These are phyloP conservation scores for Eurypyga helias DNA, from an alignment of 2,113 vertebrate species.

Conservation along the genomic window DNA sequence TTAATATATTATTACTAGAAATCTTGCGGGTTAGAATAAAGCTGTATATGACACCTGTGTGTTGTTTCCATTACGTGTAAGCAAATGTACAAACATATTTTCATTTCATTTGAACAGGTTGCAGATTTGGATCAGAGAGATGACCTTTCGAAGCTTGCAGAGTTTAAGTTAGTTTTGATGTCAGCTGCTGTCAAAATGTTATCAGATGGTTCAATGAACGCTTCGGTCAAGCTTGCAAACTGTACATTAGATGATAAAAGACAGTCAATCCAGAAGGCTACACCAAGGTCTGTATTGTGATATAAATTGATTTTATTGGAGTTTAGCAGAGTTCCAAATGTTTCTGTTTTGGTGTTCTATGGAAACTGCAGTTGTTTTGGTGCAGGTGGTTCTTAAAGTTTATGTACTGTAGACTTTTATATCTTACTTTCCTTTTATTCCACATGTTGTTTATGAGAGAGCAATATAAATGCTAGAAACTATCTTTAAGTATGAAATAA, in stretches of 20 bases:
- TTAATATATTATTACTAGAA: neutral
- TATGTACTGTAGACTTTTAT: fast-evolving
- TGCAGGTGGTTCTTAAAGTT: neutral
- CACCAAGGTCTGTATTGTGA: constrained; percentile 81
- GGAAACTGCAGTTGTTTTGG: neutral
- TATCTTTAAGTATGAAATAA: neutral
- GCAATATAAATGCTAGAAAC: neutral
- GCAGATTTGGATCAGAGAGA: constrained; percentile 79
- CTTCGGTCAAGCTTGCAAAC: constrained; percentile 84
- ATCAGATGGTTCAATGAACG: constrained; percentile 89
- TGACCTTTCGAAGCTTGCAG: constrained; percentile 86
- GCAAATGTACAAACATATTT: neutral
- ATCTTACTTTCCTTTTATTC: neutral
- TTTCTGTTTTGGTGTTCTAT: neutral
- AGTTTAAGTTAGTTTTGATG: constrained; percentile 91
- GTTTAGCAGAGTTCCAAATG: neutral
- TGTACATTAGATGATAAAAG: constrained; percentile 95
- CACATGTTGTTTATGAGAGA: neutral
- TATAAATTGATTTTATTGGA: neutral
- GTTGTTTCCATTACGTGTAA: neutral
- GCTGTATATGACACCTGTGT: neutral
- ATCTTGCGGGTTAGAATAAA: neutral
- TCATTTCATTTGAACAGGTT: constrained; percentile 54
- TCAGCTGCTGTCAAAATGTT: constrained; percentile 87
- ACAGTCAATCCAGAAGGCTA: constrained; percentile 86